A percentile compares a stretch with the other conserved stretches of the same genome.
Conservation (phyloP, 2,113 vertebrate species). For the Octodon degus region DNA sequence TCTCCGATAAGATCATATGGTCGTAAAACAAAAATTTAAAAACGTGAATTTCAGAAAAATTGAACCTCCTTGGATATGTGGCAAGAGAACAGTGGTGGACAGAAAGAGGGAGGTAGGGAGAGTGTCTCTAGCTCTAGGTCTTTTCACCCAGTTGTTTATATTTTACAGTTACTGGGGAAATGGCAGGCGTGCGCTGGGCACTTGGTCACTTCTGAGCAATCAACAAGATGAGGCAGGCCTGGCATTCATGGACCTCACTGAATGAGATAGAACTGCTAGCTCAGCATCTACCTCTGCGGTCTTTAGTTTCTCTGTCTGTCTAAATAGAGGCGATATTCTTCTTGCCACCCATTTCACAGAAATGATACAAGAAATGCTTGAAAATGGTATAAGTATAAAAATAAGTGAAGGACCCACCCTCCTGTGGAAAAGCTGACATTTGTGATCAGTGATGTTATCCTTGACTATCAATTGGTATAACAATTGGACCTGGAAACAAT, state of each 20-base stretch:
- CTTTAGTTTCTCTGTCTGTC: not conserved
- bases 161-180: not conserved
- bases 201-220: rapidly evolving
- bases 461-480: not conserved
- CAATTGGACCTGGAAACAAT: not conserved
- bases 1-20: not conserved
- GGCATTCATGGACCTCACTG: rapidly evolving
- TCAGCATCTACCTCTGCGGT: not conserved
- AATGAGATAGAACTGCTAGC: not conserved
- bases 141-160: not conserved
- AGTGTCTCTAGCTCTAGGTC: not conserved
- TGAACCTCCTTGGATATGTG: no score
- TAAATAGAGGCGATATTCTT: not conserved
- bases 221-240: rapidly evolving
- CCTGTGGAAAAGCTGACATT: not conserved
- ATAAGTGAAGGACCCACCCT: not conserved
- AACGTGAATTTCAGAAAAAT: not conserved
- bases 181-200: not conserved
- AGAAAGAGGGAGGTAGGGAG: not conserved
- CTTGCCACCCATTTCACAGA: not conserved
- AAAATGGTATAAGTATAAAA: not conserved
- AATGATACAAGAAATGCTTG: not conserved
- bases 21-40: slow-evolving; percentile 22
- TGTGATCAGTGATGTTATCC: not conserved
- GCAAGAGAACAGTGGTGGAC: not conserved